These are phyloP conservation scores for Romanogobio albipinnatus DNA, from an alignment of 2,113 vertebrate genomes.

Conservation along the genomic window DNA sequence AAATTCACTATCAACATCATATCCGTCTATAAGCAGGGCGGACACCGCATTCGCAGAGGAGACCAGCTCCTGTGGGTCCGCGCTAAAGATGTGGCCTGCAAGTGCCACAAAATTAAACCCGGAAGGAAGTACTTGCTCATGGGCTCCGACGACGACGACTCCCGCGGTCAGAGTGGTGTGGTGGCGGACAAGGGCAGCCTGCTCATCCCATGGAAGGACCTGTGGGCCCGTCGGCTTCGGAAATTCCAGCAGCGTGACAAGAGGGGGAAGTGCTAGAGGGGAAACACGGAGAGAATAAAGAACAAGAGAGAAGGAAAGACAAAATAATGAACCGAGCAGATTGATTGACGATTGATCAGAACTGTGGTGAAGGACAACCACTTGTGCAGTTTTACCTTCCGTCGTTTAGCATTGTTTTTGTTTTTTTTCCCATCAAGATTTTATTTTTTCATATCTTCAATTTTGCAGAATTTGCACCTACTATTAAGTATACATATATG, in stretches of 20 bases:
- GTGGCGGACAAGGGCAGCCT: conserved; percentile 97
- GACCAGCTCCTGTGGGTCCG: conserved; percentile 98
- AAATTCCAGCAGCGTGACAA: conserved; percentile 99
- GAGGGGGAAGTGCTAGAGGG: conserved; percentile 97
- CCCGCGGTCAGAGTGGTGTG: conserved; percentile 94
- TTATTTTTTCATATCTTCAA: conserved; percentile 68
- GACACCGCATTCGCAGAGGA: conserved; percentile 90
- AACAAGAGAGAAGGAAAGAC: conserved; percentile 18
- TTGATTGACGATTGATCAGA: conserved; percentile 64
- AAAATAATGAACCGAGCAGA: conserved; percentile 64
- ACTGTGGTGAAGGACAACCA: conserved; percentile 75
- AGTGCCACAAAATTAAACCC: conserved; percentile 95
- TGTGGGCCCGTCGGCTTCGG: conserved; percentile 93
- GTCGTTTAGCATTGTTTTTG: conserved; percentile 41
- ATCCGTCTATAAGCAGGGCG: conserved; percentile 96
- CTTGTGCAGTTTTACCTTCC: conserved; percentile 63
- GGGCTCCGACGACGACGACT: conserved; percentile 87
- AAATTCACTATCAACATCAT: conserved; percentile 98
- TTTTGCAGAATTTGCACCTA: conserved; percentile 83
- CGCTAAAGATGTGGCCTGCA: conserved; percentile 94
- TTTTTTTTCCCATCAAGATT: conserved; percentile 64
- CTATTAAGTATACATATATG: conserved; percentile 68
- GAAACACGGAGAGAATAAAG: conserved; percentile 57
- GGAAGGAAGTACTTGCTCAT: conserved; percentile 96
- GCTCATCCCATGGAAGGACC: conserved; percentile 98